These are phyloP conservation scores for Chascanopsetta lugubris DNA, from an alignment of 2,113 vertebrate species.

Conservation along the genomic window DNA sequence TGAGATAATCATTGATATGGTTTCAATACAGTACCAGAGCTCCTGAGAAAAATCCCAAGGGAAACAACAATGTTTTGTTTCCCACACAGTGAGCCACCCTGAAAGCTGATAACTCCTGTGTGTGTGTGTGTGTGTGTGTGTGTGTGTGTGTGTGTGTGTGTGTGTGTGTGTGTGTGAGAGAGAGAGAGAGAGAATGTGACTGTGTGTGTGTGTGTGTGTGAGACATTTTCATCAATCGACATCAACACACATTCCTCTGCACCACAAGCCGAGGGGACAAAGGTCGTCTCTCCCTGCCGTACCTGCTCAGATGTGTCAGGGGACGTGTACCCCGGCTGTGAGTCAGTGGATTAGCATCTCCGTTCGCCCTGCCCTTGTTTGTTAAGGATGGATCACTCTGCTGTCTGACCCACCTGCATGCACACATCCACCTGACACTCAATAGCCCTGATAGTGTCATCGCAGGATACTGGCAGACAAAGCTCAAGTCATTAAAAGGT, in stretches of 20 bases:
- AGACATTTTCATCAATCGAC: neutral
- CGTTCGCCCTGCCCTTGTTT: slow-evolving; percentile 59
- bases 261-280: slow-evolving; percentile 32
- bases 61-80: slow-evolving; percentile 1
- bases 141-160: too few relatives aligned
- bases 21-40: neutral
- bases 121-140: too few relatives aligned
- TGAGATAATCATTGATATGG: too few relatives aligned
- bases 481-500: neutral
- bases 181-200: too few relatives aligned
- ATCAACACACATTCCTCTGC: neutral
- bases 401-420: slow-evolving; percentile 5
- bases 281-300: slow-evolving; percentile 22
- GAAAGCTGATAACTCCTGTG: slow-evolving; percentile 1
- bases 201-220: neutral
- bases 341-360: slow-evolving; percentile 53
- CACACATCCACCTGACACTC: neutral
- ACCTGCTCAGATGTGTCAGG: neutral
- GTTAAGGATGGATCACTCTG: slow-evolving; percentile 27
- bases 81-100: neutral
- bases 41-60: neutral
- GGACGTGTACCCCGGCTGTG: slow-evolving; percentile 32
- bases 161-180: too few relatives aligned
- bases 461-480: too few relatives aligned
- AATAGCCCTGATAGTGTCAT: neutral